phyloP scores from a whole-genome alignment of 2,113 vertebrate genomes.

The Pseudopodoces humilis region DNA sequence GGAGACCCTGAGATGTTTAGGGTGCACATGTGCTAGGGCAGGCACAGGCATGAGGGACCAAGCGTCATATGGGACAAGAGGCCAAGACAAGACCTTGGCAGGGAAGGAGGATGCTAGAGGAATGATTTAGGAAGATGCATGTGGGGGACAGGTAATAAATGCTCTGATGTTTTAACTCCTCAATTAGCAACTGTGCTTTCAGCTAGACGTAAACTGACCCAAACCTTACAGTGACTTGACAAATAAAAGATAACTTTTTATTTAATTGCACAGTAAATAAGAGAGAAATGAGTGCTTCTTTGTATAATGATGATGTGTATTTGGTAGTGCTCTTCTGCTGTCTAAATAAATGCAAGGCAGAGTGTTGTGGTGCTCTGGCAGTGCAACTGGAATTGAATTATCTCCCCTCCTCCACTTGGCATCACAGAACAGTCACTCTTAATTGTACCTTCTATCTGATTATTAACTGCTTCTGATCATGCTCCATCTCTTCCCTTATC shows the following conservation, averaged over 20 bases:
- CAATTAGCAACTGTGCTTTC: neutral
- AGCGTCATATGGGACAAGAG: neutral
- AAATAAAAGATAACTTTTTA: neutral
- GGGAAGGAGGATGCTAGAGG: neutral
- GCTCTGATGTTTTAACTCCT: neutral
- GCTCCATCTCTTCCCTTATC: neutral
- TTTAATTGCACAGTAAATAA: slow-evolving; percentile 3
- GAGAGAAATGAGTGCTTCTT: neutral
- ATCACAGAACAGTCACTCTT: neutral
- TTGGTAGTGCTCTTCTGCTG: neutral
- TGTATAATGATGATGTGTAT: neutral
- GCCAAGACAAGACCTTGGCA: neutral
- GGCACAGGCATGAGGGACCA: neutral
- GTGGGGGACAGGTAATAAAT: neutral
- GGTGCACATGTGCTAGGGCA: rapidly evolving
- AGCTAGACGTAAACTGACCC: neutral
- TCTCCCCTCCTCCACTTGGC: neutral
- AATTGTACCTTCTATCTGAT: slow-evolving; percentile 29
- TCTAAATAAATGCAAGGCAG: neutral
- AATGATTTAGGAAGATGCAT: neutral
- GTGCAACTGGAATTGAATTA: slow-evolving; percentile 33
- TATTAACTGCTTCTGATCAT: neutral
- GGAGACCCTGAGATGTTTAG: neutral
- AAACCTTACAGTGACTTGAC: neutral
- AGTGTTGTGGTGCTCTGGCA: slow-evolving; percentile 11